Conservation (phyloP, 2,797 vertebrate genomes). For the Scleropages formosus region DNA sequence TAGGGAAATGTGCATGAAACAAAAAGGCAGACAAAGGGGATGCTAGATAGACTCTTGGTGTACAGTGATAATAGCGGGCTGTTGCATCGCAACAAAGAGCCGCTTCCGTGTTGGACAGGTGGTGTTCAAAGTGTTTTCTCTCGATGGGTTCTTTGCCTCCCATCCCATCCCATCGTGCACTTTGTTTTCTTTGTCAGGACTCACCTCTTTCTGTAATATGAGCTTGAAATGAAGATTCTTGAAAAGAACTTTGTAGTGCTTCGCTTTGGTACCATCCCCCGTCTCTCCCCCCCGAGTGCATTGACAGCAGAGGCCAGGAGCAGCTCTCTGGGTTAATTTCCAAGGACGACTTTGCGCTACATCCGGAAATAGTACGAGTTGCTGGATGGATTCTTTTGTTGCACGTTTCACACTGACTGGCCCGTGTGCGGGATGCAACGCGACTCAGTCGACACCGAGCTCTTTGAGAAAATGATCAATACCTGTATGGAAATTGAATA, state of each 20-base stretch:
- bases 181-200: conserved; percentile 30
- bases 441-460: conserved; percentile 21
- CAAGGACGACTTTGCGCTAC: conserved; percentile 11
- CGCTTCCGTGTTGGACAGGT: conserved; percentile 43
- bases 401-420: background rate
- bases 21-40: conserved; percentile 34
- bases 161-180: no score
- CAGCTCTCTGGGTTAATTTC: background rate
- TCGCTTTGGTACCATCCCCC: conserved; percentile 23
- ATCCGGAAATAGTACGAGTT: background rate
- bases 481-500: conserved; percentile 65
- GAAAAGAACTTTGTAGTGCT: conserved; percentile 2
- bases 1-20: conserved; percentile 53
- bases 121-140: conserved; percentile 37
- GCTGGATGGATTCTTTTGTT: conserved; percentile 5
- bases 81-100: conserved; percentile 37
- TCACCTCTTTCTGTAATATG: background rate
- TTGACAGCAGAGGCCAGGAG: background rate
- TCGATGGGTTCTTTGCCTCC: conserved; percentile 30
- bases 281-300: conserved; percentile 36
- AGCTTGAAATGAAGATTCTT: no score
- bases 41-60: conserved; percentile 42
- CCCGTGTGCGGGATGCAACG: background rate
- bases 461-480: conserved; percentile 48
- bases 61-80: conserved; percentile 23